Percentiles rank a stretch among this genome's conserved stretches.
Conservation (phyloP, 2,888 invertebrate species). For the Hedya salicella region DNA sequence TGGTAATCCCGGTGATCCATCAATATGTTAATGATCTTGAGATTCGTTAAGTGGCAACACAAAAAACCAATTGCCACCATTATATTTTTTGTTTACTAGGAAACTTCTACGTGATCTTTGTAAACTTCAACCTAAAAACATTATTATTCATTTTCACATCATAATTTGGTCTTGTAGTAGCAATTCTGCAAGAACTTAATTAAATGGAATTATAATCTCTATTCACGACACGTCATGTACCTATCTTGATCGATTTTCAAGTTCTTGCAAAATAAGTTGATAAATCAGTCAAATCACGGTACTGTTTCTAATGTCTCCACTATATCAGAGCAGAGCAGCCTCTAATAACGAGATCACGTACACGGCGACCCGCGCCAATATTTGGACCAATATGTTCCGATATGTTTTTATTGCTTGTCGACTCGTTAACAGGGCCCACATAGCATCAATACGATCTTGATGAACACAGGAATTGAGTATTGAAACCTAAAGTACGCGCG, state of each 20-base stretch:
- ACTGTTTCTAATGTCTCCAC: neutral
- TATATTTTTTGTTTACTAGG: too few species aligned
- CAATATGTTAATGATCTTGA: constrained; percentile 6
- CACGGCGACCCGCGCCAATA: constrained; percentile 50
- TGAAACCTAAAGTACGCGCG: constrained; percentile 1
- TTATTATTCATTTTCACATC: too few species aligned
- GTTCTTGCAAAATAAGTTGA: too few species aligned
- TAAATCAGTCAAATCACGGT: neutral
- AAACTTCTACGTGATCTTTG: neutral
- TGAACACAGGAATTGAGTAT: constrained; percentile 44
- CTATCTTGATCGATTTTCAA: neutral
- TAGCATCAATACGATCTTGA: constrained; percentile 49
- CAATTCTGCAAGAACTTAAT: too few species aligned
- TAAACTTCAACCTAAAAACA: neutral
- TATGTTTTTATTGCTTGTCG: constrained; percentile 62
- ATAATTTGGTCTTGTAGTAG: too few species aligned
- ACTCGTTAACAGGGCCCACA: constrained; percentile 51
- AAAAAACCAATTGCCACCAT: neutral
- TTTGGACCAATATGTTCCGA: constrained; percentile 52
- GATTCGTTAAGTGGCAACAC: neutral
- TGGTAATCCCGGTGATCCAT: constrained; percentile 1
- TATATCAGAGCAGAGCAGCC: constrained; percentile 40
- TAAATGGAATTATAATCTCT: too few species aligned
- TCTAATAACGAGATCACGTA: constrained; percentile 64
- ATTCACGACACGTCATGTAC: too few species aligned